These are phyloP conservation scores for Hecatera dysodea DNA, from an alignment of 2,888 invertebrate species.

Conservation along the genomic window DNA sequence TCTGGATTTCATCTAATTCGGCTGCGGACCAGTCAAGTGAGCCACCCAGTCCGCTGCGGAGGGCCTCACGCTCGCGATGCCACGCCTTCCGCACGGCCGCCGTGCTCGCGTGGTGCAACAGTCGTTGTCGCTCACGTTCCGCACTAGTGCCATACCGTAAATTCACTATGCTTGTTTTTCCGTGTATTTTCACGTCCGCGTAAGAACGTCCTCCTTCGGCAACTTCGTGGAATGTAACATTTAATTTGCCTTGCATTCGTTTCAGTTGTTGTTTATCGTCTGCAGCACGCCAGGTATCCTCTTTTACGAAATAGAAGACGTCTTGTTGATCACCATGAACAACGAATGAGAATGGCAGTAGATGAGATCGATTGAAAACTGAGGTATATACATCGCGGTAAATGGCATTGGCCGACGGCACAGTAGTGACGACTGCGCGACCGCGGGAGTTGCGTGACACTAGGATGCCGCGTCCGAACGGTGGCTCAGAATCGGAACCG, in stretches of 20 bases:
- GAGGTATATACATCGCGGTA: constrained; percentile 98
- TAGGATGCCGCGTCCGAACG: constrained; percentile 96
- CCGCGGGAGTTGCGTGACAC: constrained; percentile 95
- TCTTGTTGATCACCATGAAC: constrained; percentile 97
- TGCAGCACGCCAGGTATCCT: constrained; percentile 96
- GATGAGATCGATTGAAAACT: constrained; percentile 96
- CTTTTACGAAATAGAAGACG: constrained; percentile 98
- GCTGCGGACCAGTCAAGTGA: constrained; percentile 96
- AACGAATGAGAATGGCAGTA: constrained; percentile 96
- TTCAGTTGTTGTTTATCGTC: constrained; percentile 97
- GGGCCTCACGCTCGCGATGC: constrained; percentile 97
- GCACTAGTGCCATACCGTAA: constrained; percentile 98
- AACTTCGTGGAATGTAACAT: constrained; percentile 97
- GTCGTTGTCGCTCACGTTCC: constrained; percentile 96
- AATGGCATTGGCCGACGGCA: constrained; percentile 97
- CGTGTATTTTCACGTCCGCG: constrained; percentile 97
- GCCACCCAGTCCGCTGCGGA: constrained; percentile 94
- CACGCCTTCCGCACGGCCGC: constrained; percentile 97
- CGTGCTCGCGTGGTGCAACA: constrained; percentile 97
- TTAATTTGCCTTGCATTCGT: constrained; percentile 96
- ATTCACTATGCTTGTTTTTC: constrained; percentile 97
- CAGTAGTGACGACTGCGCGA: constrained; percentile 95
- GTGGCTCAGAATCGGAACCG: constrained; percentile 96
- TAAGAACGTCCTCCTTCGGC: constrained; percentile 94
- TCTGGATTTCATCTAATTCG: constrained; percentile 97